Percentiles rank a stretch among this genome's conserved stretches.
Conservation (phyloP, 2,888 invertebrate species). For the Ischnus inquisitorius region DNA sequence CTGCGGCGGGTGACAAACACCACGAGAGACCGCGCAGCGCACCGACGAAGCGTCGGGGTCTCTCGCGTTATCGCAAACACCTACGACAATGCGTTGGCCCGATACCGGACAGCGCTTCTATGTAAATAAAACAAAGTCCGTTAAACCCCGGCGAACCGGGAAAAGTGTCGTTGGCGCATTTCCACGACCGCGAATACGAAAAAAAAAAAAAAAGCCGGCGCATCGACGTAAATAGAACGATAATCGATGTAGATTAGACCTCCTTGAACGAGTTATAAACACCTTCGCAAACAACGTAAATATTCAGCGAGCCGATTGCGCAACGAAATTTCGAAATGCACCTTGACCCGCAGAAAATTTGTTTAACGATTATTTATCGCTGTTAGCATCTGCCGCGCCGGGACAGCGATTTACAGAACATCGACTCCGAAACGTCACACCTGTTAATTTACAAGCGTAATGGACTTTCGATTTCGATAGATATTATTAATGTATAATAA, state of each 20-base stretch:
- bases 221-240: not conserved
- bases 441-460: constrained; percentile 26
- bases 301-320: not conserved
- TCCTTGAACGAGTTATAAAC: not conserved
- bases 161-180: not conserved
- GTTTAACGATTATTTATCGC: not conserved
- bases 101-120: not conserved
- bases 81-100: not conserved
- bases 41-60: too few relatives aligned
- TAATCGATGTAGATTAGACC: not conserved
- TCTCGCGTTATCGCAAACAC: not conserved
- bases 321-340: not conserved
- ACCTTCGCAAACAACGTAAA: not conserved
- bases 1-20: too few relatives aligned
- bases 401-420: not conserved
- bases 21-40: too few relatives aligned
- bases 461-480: constrained; percentile 30
- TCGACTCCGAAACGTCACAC: constrained; percentile 4
- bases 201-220: not conserved
- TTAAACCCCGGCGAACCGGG: not conserved
- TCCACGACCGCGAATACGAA: not conserved
- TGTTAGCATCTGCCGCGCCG: not conserved
- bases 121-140: constrained; percentile 9
- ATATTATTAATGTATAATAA: constrained; percentile 1
- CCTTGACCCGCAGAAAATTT: not conserved